Base-by-base conservation (phyloP, 92 coral and sea anemone genomes). In the Porites rus region DNA sequence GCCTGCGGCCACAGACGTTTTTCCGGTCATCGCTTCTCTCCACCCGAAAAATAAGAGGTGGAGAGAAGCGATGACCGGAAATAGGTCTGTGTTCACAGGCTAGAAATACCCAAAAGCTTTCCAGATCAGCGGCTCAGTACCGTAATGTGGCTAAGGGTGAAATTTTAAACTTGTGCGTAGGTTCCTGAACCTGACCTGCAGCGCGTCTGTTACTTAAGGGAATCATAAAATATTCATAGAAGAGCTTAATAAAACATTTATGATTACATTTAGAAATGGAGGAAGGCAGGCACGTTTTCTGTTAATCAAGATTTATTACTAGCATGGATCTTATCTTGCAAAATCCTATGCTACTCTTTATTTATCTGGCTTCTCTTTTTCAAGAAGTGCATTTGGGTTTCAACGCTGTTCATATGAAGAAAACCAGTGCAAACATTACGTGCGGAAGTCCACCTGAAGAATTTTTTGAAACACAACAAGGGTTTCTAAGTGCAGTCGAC, bases 371-470 rank as follows among this genome's bases (percentile, higher is more conserved):
- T 56, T 31, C 22, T 76, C 31, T n/a, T 31, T 31, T 66, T 20
- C 54, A 69, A 19, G 12, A 56, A 18, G 69, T 69, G 21, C 85
- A 87, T 52, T 18, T 72, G 12, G 87, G 86, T 8, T 88, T 96
- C 24, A 94, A 96, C 80, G 94, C 88, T 18, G 94, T 89, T 13
- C 78, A 53, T 31, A 68, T 77, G 74, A 88, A 90, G 71, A 56
- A 72, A 19, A 87, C 90, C 51, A 73, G 73, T 56, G 98, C 98
- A 51, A 96, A 91, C 51, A 78, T 73, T 43, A 94, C 98, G 14
- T 96, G 98, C 76, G 98, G 98, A 58, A 82, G 87, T 12, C 98
- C 98, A 16, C 87, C 96, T 0, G 98, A 94, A 71, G 72, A 88
- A 8, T 94, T 90, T 53, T 94, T 61, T 78, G 86, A 90, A 31